These are phyloP conservation scores for Rhagonycha lutea DNA, from an alignment of 2,888 invertebrate species.

Conservation along the genomic window DNA sequence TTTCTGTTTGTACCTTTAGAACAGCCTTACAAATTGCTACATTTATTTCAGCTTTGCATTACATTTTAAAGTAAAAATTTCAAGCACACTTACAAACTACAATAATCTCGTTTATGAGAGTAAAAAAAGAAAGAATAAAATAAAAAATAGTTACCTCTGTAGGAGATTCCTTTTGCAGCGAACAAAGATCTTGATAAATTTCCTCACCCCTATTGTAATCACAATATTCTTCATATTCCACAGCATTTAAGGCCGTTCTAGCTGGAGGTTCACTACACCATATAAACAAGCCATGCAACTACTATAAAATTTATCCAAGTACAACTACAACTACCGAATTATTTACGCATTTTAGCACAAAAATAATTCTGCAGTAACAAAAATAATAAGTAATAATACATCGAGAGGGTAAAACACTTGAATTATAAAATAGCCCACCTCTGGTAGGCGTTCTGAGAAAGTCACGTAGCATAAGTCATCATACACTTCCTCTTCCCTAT, in stretches of 20 bases:
- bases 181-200: slow-evolving; percentile 93
- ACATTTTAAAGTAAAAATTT: background rate
- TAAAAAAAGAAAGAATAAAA: too few relatives aligned
- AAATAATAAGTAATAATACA: slow-evolving; percentile 10
- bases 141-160: slow-evolving; percentile 43
- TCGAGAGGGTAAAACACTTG: slow-evolving; percentile 9
- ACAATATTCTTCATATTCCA: slow-evolving; percentile 64
- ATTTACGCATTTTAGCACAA: slow-evolving; percentile 3
- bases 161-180: slow-evolving; percentile 54
- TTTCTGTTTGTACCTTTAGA: too few relatives aligned
- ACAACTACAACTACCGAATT: slow-evolving; percentile 15
- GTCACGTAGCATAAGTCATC: slow-evolving; percentile 88
- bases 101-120: background rate
- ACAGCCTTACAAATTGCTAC: background rate
- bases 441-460: slow-evolving; percentile 68
- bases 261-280: slow-evolving; percentile 43
- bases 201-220: slow-evolving; percentile 73
- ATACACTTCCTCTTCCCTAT: slow-evolving; percentile 81
- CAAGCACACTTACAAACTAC: background rate
- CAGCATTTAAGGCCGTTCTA: slow-evolving; percentile 33
- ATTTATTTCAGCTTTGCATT: background rate
- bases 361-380: slow-evolving; percentile 7
- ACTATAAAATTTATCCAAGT: slow-evolving; percentile 37
- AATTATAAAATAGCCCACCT: slow-evolving; percentile 59
- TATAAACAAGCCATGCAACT: slow-evolving; percentile 45